Conservation (phyloP, 2,797 vertebrate genomes). For the Dermochelys coriacea region DNA sequence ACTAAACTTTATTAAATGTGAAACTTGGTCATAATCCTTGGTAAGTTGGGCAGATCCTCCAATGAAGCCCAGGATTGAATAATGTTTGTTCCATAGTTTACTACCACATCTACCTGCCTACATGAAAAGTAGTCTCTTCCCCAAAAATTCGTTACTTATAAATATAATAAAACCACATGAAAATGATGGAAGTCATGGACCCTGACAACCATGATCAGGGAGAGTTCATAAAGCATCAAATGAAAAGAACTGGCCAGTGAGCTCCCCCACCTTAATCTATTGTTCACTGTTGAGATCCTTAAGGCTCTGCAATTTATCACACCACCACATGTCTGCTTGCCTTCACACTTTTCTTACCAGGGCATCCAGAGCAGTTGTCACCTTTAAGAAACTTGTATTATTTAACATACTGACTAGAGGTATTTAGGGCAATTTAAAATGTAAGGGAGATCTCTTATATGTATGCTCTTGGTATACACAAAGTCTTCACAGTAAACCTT, state of each 20-base stretch:
- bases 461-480: not conserved
- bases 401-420: conserved; percentile 20
- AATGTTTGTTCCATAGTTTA: conserved; percentile 35
- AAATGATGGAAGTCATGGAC: conserved; percentile 29
- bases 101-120: not conserved
- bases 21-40: conserved; percentile 1
- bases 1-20: conserved; percentile 23
- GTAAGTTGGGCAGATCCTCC: not conserved
- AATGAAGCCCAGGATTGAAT: not conserved
- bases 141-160: conserved; percentile 28
- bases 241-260: conserved; percentile 41
- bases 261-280: conserved; percentile 48
- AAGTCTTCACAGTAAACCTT: conserved; percentile 31
- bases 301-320: conserved; percentile 7
- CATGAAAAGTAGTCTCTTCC: conserved; percentile 2
- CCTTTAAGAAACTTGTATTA: conserved; percentile 58
- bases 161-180: conserved; percentile 10
- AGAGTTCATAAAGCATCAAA: conserved; percentile 41
- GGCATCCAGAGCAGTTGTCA: conserved; percentile 40
- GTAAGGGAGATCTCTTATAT: conserved; percentile 2
- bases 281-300: conserved; percentile 47
- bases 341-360: not conserved
- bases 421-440: conserved; percentile 46
- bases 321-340: not conserved
- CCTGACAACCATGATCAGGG: not conserved